Conservation (phyloP, 1,140 invertebrate genomes). For the Euwallacea fornicatus region DNA sequence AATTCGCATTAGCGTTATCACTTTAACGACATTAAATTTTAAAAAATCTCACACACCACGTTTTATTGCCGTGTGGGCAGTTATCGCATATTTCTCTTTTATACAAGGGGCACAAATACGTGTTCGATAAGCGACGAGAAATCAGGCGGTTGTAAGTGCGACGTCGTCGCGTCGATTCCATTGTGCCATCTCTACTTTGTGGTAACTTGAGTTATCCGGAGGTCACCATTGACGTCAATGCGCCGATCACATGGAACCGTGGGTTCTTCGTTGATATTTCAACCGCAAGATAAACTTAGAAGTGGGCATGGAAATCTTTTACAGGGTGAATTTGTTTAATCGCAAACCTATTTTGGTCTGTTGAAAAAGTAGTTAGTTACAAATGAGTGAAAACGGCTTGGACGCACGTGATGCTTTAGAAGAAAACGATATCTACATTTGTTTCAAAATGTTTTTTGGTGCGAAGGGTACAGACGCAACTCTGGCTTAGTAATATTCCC, state of each 20-base stretch:
- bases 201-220: constrained; percentile 17
- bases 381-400: too few relatives aligned
- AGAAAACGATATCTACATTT: too few relatives aligned
- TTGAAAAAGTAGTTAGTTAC: too few relatives aligned
- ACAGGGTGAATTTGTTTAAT: constrained; percentile 2
- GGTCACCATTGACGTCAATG: constrained; percentile 29
- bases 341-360: too few relatives aligned
- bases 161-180: neutral
- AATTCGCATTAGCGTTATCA: neutral
- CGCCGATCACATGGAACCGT: constrained; percentile 13
- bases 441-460: too few relatives aligned
- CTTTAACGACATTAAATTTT: neutral
- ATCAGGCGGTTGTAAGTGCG: too few relatives aligned
- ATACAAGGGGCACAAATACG: neutral
- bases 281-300: constrained; percentile 22
- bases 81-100: too few relatives aligned
- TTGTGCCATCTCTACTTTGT: constrained; percentile 5
- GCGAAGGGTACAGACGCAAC: too few relatives aligned
- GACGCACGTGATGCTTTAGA: too few relatives aligned
- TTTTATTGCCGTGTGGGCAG: neutral
- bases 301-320: constrained; percentile 21
- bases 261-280: constrained; percentile 21
- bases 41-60: neutral
- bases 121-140: neutral
- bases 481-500: too few relatives aligned